These are phyloP conservation scores for Platynereis dumerilii DNA, from an alignment of 2,888 invertebrate species.

Conservation along the genomic window DNA sequence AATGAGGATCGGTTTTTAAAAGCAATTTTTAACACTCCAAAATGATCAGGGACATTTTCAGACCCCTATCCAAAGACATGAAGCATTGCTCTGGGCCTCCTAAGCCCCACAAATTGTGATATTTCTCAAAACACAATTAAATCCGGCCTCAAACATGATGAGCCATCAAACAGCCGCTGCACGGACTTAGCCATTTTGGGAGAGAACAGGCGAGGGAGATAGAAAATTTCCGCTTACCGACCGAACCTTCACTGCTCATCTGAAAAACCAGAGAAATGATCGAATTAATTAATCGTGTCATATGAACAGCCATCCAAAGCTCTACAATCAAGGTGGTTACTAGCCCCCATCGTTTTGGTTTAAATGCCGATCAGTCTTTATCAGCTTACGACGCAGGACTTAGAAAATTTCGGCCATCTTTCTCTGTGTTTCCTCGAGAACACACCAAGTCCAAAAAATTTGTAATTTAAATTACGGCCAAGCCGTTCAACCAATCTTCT, in stretches of 20 bases:
- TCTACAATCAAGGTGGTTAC: too few species aligned
- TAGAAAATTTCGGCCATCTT: constrained; percentile 57
- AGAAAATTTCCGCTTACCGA: constrained; percentile 1
- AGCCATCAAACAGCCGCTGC: neutral
- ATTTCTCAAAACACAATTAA: neutral
- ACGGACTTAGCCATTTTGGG: constrained; percentile 27
- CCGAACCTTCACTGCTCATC: neutral
- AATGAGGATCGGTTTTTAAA: neutral
- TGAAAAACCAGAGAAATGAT: neutral
- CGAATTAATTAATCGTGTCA: neutral
- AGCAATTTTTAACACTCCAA: neutral
- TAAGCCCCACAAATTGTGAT: too few species aligned
- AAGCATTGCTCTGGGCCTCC: too few species aligned
- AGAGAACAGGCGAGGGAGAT: neutral
- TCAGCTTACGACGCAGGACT: constrained; percentile 40
- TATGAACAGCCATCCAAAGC: neutral
- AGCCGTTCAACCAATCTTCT: neutral
- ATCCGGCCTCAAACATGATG: neutral
- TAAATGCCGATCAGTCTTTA: neutral
- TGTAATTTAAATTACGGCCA: neutral
- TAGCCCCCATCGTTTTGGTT: too few species aligned
- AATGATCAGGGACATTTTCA: too few species aligned
- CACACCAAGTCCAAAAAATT: neutral
- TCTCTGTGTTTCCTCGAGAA: constrained; percentile 31
- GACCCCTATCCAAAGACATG: too few species aligned